Percentiles rank a stretch among this genome's conserved stretches.
phyloP scores from a whole-genome alignment of 2,113 vertebrate genomes.

The Cephalopterus ornatus region DNA sequence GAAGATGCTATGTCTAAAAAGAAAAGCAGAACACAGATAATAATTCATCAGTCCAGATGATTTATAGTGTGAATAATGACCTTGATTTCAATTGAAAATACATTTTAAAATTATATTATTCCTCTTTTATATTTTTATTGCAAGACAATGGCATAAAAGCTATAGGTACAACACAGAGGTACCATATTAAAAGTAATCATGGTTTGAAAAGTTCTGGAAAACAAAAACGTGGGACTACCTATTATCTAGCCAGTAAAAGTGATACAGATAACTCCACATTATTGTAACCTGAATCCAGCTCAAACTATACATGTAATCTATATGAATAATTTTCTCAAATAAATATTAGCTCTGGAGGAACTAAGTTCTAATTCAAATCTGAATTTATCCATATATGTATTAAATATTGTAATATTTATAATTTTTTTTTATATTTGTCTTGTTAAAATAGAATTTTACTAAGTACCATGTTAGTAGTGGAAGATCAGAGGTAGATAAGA shows the following conservation, averaged over 20 bases:
- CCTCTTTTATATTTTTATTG: not conserved
- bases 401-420: not conserved
- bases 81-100: not conserved
- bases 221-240: not conserved
- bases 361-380: not conserved
- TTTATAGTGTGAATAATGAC: not conserved
- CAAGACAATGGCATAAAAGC: not conserved
- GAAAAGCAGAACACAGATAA: not conserved
- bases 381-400: not conserved
- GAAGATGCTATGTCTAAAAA: not conserved
- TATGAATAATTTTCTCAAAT: not conserved
- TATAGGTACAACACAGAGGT: not conserved
- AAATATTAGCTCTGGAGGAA: not conserved
- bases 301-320: not conserved
- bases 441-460: not conserved
- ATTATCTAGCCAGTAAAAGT: not conserved
- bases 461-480: not conserved
- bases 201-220: not conserved
- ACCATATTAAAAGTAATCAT: not conserved
- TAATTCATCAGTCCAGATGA: not conserved
- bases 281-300: not conserved
- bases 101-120: not conserved
- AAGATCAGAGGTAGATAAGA: not conserved
- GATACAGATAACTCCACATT: not conserved
- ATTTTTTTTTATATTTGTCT: not conserved